phyloP scores from a whole-genome alignment of 2,797 vertebrate genomes.

The Prionace glauca region DNA sequence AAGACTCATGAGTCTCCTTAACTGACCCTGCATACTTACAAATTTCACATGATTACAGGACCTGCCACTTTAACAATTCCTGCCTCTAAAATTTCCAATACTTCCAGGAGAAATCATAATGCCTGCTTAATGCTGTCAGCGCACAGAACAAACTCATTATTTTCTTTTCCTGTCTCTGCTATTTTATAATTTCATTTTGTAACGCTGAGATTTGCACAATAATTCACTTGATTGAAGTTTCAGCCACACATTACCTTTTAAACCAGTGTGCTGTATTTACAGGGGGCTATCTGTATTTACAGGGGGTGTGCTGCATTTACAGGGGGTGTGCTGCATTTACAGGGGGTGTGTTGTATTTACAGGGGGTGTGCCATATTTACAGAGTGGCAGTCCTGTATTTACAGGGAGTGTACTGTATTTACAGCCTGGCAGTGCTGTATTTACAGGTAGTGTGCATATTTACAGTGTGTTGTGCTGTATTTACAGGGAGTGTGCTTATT shows the following conservation, averaged over 20 bases:
- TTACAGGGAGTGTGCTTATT: not conserved
- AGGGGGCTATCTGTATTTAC: no score
- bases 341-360: not conserved
- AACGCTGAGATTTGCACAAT: not conserved
- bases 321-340: no score
- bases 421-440: no score
- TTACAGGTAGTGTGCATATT: no score
- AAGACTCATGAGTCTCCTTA: not conserved
- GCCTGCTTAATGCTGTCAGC: not conserved
- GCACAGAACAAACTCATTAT: not conserved
- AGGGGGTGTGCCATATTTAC: not conserved
- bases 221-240: not conserved
- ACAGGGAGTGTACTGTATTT: no score
- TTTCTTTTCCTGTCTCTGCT: not conserved
- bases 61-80: not conserved
- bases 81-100: not conserved
- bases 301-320: not conserved
- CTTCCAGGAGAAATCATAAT: not conserved
- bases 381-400: not conserved
- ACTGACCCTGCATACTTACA: not conserved
- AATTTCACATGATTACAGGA: not conserved
- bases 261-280: not conserved
- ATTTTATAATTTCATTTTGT: not conserved
- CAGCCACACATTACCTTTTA: not conserved
- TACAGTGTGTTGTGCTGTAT: not conserved